Evolutionary conservation across 2,797 vertebrate genomes (phyloP), one percentile per base, ranked within the genome.

Genomic region (Lithobates sylvaticus): DNA sequence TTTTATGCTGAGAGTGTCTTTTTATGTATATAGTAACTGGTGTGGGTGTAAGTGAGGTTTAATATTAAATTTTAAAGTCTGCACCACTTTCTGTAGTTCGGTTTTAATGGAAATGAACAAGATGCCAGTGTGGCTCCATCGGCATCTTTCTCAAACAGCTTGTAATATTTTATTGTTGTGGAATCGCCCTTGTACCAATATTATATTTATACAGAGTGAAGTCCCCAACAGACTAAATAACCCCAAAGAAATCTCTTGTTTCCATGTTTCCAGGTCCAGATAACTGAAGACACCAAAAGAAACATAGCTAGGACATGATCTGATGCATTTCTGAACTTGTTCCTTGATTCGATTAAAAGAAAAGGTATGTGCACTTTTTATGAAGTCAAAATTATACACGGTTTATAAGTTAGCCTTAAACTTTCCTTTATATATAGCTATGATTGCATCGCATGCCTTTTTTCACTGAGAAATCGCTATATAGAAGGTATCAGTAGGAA

Each of bases 61-160:
- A 68, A 82, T 86, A 86, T 76, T 68, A 81, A 86, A 64, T 61
- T 81, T 15, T 83, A 67, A 78, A 86, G 50, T 78, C 79, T 72
- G 50, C 74, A 68, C 75, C 76, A 83, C 81, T 73, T 78, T 79
- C 50, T 74, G 75, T 36, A 23, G 61, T 83, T 83, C 68, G 72
- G 64, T 83, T 77, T 75, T 86, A 73, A 79, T 83, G 39, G 83
- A 68, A 87, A 74, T 74, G 75, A 78, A 58, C 75, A 73, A 74
- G 21, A 83, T 83, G 39, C 81, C 81, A 87, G 34, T 87, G 75
- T 87, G 81, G 81, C 69, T 79, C 74, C 36, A 78, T 68, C 68
- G 64, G 50, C 81, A 83, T 50, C 42, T 78, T 73, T 73, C 74
- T 74, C 42, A 82, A 72, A 67, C 64, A 27, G 32, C 47, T 64